Evolutionary conservation across 2,113 vertebrate genomes (phyloP), one percentile per base, ranked within the genome.

Genomic region (Varanus salvator): DNA sequence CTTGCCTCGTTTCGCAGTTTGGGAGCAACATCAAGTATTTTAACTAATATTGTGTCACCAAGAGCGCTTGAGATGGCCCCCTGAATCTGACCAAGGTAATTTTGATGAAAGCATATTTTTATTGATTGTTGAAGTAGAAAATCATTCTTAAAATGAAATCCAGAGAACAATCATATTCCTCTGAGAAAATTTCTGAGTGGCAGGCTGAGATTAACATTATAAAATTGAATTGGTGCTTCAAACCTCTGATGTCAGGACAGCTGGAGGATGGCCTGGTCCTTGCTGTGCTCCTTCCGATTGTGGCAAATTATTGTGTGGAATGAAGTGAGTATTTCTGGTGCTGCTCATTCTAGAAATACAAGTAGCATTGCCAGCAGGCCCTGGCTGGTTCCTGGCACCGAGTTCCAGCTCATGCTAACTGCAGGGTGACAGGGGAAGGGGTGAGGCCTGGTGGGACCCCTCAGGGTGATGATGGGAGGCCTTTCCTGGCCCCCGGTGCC

Each of bases 121-220:
- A 98, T 97, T 97, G 97, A 98, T 98, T 97, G 97, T 95, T 95
- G 96, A 95, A 90, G 93, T 96, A 97, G 96, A 97, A 98, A 97
- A 98, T 97, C 94, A 97, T 97, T 98, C 96, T 97, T 97, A 97
- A 97, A 97, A 98, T 97, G 97, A 97, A 98, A 97, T 97, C 96
- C 96, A 97, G 95, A 97, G 96, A 96, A 97, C 97, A 97, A 98
- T 96, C 97, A 96, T 97, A 97, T 97, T 96, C 97, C 97, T 97
- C 94, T 93, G 97, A 98, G 97, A 98, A 97, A 97, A 97, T 97
- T 97, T 96, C 97, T 97, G 97, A 97, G 97, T 98, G 97, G 97
- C 97, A 97, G 97, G 95, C 96, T 88, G 89, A 98, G 97, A 98
- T 98, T 97, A 97, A 97, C 97, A 98, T 97, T 96, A 96, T 97